Conservation (phyloP, 1,140 invertebrate species). For the Listronotus oregonensis region DNA sequence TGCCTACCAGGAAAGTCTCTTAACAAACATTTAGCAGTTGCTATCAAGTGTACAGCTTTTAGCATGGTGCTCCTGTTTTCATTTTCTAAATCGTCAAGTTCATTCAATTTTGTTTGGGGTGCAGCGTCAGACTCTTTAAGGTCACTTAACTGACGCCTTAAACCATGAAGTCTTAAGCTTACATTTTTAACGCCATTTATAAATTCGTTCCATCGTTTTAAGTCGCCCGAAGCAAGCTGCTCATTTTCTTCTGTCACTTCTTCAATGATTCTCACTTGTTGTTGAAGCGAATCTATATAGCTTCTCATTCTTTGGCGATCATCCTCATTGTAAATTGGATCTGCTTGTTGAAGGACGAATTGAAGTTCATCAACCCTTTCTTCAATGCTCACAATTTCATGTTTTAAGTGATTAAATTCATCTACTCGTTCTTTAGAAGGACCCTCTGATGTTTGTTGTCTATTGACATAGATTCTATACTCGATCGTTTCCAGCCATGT, state of each 20-base stretch:
- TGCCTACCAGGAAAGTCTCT: slow-evolving; percentile 68
- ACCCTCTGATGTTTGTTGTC: slow-evolving; percentile 62
- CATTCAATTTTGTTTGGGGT: slow-evolving; percentile 66
- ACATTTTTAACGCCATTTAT: slow-evolving; percentile 64
- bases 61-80: slow-evolving; percentile 61
- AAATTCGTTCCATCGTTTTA: slow-evolving; percentile 74
- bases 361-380: slow-evolving; percentile 57
- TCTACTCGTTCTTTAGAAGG: slow-evolving; percentile 58
- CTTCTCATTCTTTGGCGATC: slow-evolving; percentile 57
- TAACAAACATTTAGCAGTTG: slow-evolving; percentile 61
- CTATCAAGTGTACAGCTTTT: slow-evolving; percentile 60
- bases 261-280: slow-evolving; percentile 64
- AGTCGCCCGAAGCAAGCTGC: slow-evolving; percentile 63
- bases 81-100: slow-evolving; percentile 69
- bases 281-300: slow-evolving; percentile 59
- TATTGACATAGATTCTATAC: slow-evolving; percentile 71
- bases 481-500: slow-evolving; percentile 83
- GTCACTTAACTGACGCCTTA: slow-evolving; percentile 62
- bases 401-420: slow-evolving; percentile 58
- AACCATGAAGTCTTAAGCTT: slow-evolving; percentile 59
- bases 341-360: slow-evolving; percentile 58
- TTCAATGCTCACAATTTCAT: slow-evolving; percentile 61
- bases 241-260: slow-evolving; percentile 66
- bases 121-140: slow-evolving; percentile 65
- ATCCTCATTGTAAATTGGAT: slow-evolving; percentile 59